These are phyloP conservation scores for Peucedramus taeniatus DNA, from an alignment of 2,113 vertebrate species.

Conservation along the genomic window DNA sequence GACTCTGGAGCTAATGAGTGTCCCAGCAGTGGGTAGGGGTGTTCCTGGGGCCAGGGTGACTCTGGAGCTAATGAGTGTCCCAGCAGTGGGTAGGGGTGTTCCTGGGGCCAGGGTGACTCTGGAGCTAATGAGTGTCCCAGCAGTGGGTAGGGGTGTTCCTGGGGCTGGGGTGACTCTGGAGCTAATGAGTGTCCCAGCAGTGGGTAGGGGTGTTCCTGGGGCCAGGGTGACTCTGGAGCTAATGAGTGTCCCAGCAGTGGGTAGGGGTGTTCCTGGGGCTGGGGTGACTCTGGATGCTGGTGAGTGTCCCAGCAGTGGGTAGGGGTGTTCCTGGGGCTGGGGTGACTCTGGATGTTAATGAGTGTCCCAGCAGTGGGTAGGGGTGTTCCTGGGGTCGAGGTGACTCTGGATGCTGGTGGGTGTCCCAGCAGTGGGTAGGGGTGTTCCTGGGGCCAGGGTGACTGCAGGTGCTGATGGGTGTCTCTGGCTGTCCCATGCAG, in stretches of 20 bases:
- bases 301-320: background rate
- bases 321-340: background rate
- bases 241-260: too few relatives aligned
- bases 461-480: fast-evolving
- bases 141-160: background rate
- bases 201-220: background rate
- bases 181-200: background rate
- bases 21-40: too few relatives aligned
- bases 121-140: background rate
- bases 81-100: background rate
- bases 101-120: fast-evolving
- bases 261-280: background rate
- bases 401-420: background rate
- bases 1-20: too few relatives aligned
- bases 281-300: too few relatives aligned
- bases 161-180: fast-evolving
- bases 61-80: background rate
- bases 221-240: too few relatives aligned
- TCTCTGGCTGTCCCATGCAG: constrained; percentile 43
- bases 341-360: too few relatives aligned
- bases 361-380: background rate
- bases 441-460: fast-evolving
- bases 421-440: background rate
- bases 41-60: fast-evolving
- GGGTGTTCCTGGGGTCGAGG: fast-evolving